Evolutionary conservation across 30 jellyfish, hydroid and myxozoan species (phyloP), one percentile per base, ranked within the genome.

Genomic region (Haliclystus octoradiatus): DNA sequence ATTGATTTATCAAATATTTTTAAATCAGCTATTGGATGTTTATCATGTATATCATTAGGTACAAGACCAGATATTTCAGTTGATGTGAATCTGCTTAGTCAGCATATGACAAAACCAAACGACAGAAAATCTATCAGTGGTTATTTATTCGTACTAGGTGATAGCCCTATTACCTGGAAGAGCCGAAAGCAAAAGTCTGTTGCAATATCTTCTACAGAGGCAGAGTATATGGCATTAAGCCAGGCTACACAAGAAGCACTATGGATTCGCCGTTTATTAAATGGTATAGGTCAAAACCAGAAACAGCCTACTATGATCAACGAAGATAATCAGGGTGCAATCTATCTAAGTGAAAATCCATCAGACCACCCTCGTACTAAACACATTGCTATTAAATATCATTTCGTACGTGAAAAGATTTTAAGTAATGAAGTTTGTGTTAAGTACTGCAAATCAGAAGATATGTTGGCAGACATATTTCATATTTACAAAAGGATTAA

Each of bases 11-110:
- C 13, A 33, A 31, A 72, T 65, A 33, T 40, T 28, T 79, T 72
- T 40, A 88, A 80, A 68, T 64, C 83, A 33, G 81, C 88, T 9
- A 49, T 78, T 51, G 84, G 92, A 25, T 1, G 81, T 1, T 33
- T 78, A 22, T 30, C 35, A 3, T 78, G 71, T 62, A 26, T 50
- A 22, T 46, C 90, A 0, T 66, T 70, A 1, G 28, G 5, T 2
- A 77, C 74, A 47, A 31, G 90, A 34, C 90, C 90, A 15, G 90
- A 77, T 35, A 77, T 77, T 40, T 74, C 90, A 2, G 22, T 9
- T 1, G 88, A 76, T 0, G 88, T 73, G 4, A 28, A 73, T 0
- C 63, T 24, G 26, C 33, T 80, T 9, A 76, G 88, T 3, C 30
- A 66, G 25, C 67, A 1, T 69, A 0, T 29, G 0, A 3, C 71